Evolutionary conservation across 1,140 invertebrate species (phyloP), one percentile per base, ranked within the genome.

Genomic region (Meloidogyne hapla): DNA sequence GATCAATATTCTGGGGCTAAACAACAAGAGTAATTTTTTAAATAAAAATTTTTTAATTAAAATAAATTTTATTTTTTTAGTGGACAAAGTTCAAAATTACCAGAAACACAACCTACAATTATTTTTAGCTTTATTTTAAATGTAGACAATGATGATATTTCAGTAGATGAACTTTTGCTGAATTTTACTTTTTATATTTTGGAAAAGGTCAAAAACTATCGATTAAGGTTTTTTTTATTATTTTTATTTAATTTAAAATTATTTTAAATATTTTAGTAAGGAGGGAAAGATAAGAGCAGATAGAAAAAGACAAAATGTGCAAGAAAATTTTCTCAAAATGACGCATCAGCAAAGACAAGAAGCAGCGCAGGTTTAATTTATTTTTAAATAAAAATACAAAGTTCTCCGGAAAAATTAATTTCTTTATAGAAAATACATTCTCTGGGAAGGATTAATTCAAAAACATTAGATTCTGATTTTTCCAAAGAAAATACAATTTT

Each of bases 311-410:
- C 90, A 92, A 87, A 92, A 92, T 81, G 93, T 95, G 1, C 93
- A 95, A 86, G 96, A 98, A 88, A 92, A 92, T 28, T 97, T 94
- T 89, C 87, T 95, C 79, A 95, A 97, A 86, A 93, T 92, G 13
- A 95, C 94, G 6, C 95, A 98, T 89, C 92, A 92, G 26, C 94
- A 94, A 25, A 61, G 84, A 48, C 83, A 85, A 75, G 84, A 85
- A 74, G 83, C 83, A 21, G 83, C 83, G 13, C 83, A 83, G 83
- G 80, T 81, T 40, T 42, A 61, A 63, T 48, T 48, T 3, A 80
- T 69, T 25, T 5, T 69, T 75, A 23, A 2, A 15, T n/a, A n/a
- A n/a, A n/a, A n/a, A n/a, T n/a, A n/a, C n/a, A n/a, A n/a, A n/a
- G n/a, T 42, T 42, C 12, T 42, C 40, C 40, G 40, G 40, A 42